Evolutionary conservation across 2,113 vertebrate species (phyloP).

Genomic region (Paedocypris sp.): DNA sequence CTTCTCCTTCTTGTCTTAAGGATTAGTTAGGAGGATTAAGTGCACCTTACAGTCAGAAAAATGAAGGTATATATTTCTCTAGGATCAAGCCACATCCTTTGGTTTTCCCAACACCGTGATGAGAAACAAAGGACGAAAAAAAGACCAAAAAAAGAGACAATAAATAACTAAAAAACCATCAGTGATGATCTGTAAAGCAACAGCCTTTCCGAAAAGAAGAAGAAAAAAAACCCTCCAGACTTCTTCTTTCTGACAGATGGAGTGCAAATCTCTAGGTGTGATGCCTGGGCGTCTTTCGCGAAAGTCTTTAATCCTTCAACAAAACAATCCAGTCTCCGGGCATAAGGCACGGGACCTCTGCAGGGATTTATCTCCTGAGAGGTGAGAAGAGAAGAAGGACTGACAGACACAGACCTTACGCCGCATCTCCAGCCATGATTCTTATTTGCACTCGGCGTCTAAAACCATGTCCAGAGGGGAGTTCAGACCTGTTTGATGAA

Average conservation of each 20-base stretch:
- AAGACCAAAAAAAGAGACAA: too few species aligned
- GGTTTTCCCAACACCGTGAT: too few species aligned
- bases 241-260: constrained; percentile 13
- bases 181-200: not conserved
- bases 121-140: too few species aligned
- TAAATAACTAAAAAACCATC: not conserved
- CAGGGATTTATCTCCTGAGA: constrained; percentile 44
- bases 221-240: not conserved
- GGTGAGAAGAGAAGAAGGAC: constrained; percentile 3
- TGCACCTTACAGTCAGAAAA: too few species aligned
- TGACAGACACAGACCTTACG: constrained; percentile 3
- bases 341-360: constrained; percentile 41
- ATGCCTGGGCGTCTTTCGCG: constrained; percentile 32
- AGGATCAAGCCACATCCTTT: too few species aligned
- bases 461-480: constrained; percentile 21
- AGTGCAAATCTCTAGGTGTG: constrained; percentile 6
- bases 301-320: constrained; percentile 52
- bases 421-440: constrained; percentile 18
- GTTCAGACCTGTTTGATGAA: constrained; percentile 31
- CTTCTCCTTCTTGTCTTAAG: too few species aligned
- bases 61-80: too few species aligned
- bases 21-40: too few species aligned
- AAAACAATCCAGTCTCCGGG: constrained; percentile 56
- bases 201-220: too few species aligned
- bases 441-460: not conserved